These are phyloP conservation scores for Listronotus oregonensis DNA, from an alignment of 1,140 invertebrate species.

Conservation along the genomic window DNA sequence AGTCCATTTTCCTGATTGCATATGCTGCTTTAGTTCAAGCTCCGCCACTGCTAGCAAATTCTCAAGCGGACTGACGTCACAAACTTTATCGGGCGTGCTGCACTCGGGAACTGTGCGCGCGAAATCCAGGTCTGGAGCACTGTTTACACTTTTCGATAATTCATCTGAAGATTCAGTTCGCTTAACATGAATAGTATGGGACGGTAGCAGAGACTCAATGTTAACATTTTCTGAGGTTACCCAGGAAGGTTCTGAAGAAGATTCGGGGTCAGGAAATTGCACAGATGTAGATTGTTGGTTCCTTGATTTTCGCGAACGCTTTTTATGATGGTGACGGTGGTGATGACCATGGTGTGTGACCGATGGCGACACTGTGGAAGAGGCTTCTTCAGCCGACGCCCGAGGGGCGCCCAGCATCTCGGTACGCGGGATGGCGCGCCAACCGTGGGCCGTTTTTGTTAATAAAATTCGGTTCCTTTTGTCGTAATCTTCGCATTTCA, in stretches of 20 bases:
- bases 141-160: constrained; percentile 46
- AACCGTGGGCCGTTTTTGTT: constrained; percentile 77
- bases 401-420: constrained; percentile 66
- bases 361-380: constrained; percentile 27
- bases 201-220: constrained; percentile 63
- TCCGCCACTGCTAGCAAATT: constrained; percentile 64
- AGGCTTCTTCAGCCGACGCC: constrained; percentile 53
- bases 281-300: constrained; percentile 44
- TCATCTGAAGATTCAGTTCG: constrained; percentile 45
- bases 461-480: constrained; percentile 79
- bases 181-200: constrained; percentile 62
- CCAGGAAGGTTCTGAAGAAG: constrained; percentile 46
- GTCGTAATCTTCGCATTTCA: constrained; percentile 84
- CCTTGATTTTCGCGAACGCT: constrained; percentile 44
- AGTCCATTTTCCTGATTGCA: constrained; percentile 50
- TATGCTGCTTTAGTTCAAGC: constrained; percentile 61
- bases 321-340: constrained; percentile 45
- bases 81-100: constrained; percentile 50
- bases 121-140: constrained; percentile 43
- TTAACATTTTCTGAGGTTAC: constrained; percentile 60
- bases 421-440: constrained; percentile 79
- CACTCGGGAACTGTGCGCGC: constrained; percentile 43
- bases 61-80: constrained; percentile 59
- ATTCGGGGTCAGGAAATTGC: constrained; percentile 33
- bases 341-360: constrained; percentile 45